Evolutionary conservation across 1,140 invertebrate genomes (phyloP), one percentile per base, ranked within the genome.

Genomic region (Drosophila sproati): DNA sequence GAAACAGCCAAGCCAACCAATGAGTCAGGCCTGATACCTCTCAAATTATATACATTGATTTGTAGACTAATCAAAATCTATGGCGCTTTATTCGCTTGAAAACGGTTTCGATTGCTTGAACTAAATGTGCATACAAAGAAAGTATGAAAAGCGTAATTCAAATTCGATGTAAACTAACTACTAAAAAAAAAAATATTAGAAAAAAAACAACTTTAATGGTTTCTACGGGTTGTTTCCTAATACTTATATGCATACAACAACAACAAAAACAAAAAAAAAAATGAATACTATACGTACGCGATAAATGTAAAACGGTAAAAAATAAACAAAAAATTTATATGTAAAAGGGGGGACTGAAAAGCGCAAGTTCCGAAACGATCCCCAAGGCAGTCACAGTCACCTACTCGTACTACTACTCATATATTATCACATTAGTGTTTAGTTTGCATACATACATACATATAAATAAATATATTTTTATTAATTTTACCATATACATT

Each of bases 201-300:
- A 66, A 69, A 57, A 48, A 71, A 78, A 77, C 34, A 78, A 63
- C 64, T 89, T 88, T 68, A 45, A 89, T 76, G 85, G 85, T 89
- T 89, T 89, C 85, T 89, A 77, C 73, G 81, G 82, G 83, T 89
- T 78, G 85, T 89, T 89, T 89, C 85, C 85, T 89, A 89, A 71
- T 45, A 75, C 7, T 70, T 39, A 62, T 57, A 63, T 34, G 12
- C 20, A 68, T 56, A 68, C 48, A 20, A 20, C 20, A 20, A 20
- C 20, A 20, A 20, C 20, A 20, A 20, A 64, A 48, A 52, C 63
- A 76, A 35, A 28, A 54, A 41, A 50, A 28, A 54, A 32, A 56
- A 73, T 41, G 57, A 35, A 67, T 39, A 71, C 20, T 60, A 62
- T 34, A 72, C 51, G 51, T 41, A 54, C 20, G 20, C 34, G 31